Base-by-base conservation (phyloP, 2,113 vertebrate genomes). In the Perccottus glenii region DNA sequence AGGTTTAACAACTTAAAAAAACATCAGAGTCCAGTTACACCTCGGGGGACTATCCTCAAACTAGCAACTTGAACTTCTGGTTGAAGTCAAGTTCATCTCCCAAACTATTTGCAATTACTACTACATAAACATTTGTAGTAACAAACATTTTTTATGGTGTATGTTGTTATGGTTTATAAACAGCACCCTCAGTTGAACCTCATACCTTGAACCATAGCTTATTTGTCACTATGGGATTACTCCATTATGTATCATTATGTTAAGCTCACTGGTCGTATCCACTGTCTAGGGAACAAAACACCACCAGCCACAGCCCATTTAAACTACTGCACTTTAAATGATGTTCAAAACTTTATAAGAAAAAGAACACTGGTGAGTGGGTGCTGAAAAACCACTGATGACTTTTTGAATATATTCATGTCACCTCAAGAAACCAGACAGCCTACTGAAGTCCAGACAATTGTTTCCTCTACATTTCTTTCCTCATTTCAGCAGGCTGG, bases 1-100 rank as follows among this genome's bases (percentile, higher is more conserved):
- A n/a, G n/a, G n/a, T 85, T 85, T 76, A 83, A 89, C 67, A 68
- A 63, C 77, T 73, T 40, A n/a, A 81, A 77, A n/a, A 27, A 81
- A 67, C 74, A 82, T 32, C 46, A 53, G 76, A 60, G 75, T 88
- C 78, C 65, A 4, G 59, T 85, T 88, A 84, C 80, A 81, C 67
- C 81, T 60, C 35, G 0, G 15, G 64, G 75, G 71, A 76, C 80
- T 82, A 77, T 68, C 58, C 60, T 81, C 67, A 73, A 75, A 65
- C 66, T 57, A 53, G 75, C 58, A 73, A 86, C 70, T 35, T 72
- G 65, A 82, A 71, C 76, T 75, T 56, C 33, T 38, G 52, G 57
- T 42, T 36, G 64, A 59, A 64, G 72, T 51, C 60, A 38, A 68
- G 75, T 85, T 88, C 72, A 83, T 82, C 77, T 77, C 88, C 65